Conservation (phyloP, 2,797 vertebrate genomes). For the Notamacropus eugenii region DNA sequence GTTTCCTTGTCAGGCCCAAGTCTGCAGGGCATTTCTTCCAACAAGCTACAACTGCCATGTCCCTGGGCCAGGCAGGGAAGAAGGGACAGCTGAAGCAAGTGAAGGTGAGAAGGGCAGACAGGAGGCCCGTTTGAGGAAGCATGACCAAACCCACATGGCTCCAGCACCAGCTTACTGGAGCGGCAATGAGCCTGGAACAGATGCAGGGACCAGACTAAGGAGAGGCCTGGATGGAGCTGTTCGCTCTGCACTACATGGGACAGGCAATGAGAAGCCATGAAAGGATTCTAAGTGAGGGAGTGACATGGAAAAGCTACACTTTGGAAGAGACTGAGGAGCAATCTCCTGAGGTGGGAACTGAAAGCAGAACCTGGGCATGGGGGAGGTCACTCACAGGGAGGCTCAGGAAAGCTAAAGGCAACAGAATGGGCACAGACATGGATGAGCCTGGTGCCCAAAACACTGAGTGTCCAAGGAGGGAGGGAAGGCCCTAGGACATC, state of each 20-base stretch:
- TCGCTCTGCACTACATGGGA: no score
- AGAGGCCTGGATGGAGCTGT: no score
- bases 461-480: no score
- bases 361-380: no score
- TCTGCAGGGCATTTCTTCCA: slow-evolving; percentile 78
- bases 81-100: no score
- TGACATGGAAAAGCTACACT: not conserved
- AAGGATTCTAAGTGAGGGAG: not conserved
- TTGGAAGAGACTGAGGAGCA: not conserved
- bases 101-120: no score
- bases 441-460: no score
- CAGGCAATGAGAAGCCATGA: not conserved
- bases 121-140: not conserved
- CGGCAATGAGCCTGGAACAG: not conserved
- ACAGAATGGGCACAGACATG: rapidly evolving
- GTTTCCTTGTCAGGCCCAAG: slow-evolving; percentile 75
- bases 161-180: no score
- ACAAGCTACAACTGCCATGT: slow-evolving; percentile 69
- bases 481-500: no score
- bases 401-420: not conserved
- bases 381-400: not conserved
- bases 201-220: not conserved
- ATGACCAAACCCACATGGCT: no score
- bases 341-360: no score
- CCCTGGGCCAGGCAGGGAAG: not conserved